Conservation (phyloP, 37 sponge, comb jelly and placozoan genomes). For the Tethya wilhelma region DNA sequence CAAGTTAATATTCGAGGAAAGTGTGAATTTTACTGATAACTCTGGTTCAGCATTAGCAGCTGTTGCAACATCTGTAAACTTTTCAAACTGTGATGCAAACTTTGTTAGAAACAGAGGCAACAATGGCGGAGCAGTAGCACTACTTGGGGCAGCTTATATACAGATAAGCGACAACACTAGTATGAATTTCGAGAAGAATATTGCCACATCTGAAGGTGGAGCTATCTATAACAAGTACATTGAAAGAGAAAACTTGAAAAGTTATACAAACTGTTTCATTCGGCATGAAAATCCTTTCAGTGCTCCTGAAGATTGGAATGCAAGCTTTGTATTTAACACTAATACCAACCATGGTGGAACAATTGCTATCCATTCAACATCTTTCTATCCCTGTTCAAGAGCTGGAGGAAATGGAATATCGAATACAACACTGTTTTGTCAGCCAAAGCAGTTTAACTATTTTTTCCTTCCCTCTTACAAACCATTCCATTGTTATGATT, state of each 20-base stretch:
- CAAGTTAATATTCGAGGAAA: slow-evolving; percentile 16
- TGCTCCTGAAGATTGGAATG: slow-evolving; percentile 23
- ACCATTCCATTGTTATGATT: background rate
- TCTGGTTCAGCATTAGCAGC: slow-evolving; percentile 45
- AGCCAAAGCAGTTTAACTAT: slow-evolving; percentile 14
- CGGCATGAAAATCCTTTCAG: slow-evolving; percentile 13
- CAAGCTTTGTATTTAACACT: slow-evolving; percentile 31
- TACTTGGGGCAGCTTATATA: slow-evolving; percentile 41
- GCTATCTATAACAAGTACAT: slow-evolving; percentile 48
- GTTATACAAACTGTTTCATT: slow-evolving; percentile 52
- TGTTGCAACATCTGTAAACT: slow-evolving; percentile 25
- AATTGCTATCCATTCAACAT: slow-evolving; percentile 53
- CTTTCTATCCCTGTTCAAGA: slow-evolving; percentile 49
- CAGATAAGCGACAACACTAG: background rate
- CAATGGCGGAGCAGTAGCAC: slow-evolving; percentile 59
- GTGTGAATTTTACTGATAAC: slow-evolving; percentile 32
- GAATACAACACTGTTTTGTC: slow-evolving; percentile 11
- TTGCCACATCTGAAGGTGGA: slow-evolving; percentile 39
- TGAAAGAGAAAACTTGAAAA: slow-evolving; percentile 8
- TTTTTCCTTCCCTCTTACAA: background rate
- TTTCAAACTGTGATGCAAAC: background rate
- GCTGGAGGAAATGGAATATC: background rate
- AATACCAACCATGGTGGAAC: slow-evolving; percentile 25
- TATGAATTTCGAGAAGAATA: slow-evolving; percentile 51
- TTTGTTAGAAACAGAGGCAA: slow-evolving; percentile 33